A percentile compares a stretch with the other conserved stretches of the same genome.
Evolutionary conservation across 2,888 invertebrate genomes (phyloP).

Genomic region (Parnassius smintheus): DNA sequence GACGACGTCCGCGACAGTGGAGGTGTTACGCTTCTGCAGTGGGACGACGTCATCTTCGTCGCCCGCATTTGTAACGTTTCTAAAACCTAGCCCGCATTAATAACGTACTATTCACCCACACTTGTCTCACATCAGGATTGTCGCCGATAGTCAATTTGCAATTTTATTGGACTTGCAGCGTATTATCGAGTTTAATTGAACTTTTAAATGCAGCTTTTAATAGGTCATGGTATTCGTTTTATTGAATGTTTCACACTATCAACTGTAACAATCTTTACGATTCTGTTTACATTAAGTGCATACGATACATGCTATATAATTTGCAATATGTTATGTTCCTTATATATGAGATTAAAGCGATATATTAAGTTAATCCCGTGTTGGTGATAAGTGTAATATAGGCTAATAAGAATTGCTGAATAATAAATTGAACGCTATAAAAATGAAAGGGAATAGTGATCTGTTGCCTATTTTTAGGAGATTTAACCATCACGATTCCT

Average conservation of each 20-base stretch:
- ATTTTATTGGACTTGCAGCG: conserved; percentile 7
- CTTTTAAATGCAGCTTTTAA: conserved; percentile 13
- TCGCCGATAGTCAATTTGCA: conserved; percentile 2
- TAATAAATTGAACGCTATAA: conserved; percentile 10
- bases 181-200: conserved; percentile 1
- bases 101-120: conserved; percentile 13
- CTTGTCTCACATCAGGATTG: conserved; percentile 13
- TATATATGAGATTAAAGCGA: neutral
- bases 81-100: conserved; percentile 34
- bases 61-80: conserved; percentile 62
- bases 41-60: conserved; percentile 77
- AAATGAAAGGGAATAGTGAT: conserved; percentile 12
- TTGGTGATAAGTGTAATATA: conserved; percentile 10
- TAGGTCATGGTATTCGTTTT: conserved; percentile 15
- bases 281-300: conserved; percentile 12
- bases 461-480: neutral
- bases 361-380: conserved; percentile 4
- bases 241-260: conserved; percentile 15
- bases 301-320: neutral
- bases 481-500: neutral
- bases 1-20: conserved; percentile 75
- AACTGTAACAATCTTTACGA: conserved; percentile 20
- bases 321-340: neutral
- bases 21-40: conserved; percentile 75
- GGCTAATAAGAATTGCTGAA: conserved; percentile 13